Base-by-base conservation (phyloP, 2,888 invertebrate species). In the Caenorhabditis japonica region DNA sequence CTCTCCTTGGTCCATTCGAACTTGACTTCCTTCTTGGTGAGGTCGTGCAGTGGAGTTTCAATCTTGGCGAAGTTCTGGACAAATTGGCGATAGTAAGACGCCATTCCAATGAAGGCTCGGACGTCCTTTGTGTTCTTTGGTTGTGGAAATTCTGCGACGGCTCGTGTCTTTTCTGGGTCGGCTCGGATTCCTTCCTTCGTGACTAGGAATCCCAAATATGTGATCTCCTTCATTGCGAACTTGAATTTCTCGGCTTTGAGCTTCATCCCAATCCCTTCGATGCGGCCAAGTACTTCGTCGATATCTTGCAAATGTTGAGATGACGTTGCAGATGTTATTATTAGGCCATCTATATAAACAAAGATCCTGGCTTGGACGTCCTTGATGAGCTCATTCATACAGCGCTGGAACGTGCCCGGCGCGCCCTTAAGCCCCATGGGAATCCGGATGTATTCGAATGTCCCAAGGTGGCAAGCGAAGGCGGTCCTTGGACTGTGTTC, bases 161-260 rank as follows among this genome's bases (percentile, higher is more conserved):
- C 74, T 44, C 30, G 13, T 7, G 51, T 53, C 27, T 77, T 79
- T 19, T 59, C 51, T 0, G 72, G 73, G 25, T 79, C 53, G 0
- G 77, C 61, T 15, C 56, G 33, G 1, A 81, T 49, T n/a, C 81
- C 81, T 2, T 75, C 17, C n/a, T 30, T 46, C 0, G 46, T 39
- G 4, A 81, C 34, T 10, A 75, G 23, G n/a, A 60, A 43, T 23
- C 80, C 80, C 12, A 79, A 44, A 17, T 75, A 81, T 15, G 47
- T 23, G 4, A 80, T 44, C 19, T 69, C 53, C 0, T 19, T 25
- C 3, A 12, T 15, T 0, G 66, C 80, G 23, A 76, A 71, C 3
- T 46, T 33, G 30, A 73, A 77, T 55, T 81, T 81, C 3, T 46
- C 36, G 0, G 55, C 23, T 17, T 49, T 53, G 12, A 79, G 15